Evolutionary conservation across 35 echinoderm and acorn worm genomes (phyloP).

Genomic region (Heliocidaris tuberculata): DNA sequence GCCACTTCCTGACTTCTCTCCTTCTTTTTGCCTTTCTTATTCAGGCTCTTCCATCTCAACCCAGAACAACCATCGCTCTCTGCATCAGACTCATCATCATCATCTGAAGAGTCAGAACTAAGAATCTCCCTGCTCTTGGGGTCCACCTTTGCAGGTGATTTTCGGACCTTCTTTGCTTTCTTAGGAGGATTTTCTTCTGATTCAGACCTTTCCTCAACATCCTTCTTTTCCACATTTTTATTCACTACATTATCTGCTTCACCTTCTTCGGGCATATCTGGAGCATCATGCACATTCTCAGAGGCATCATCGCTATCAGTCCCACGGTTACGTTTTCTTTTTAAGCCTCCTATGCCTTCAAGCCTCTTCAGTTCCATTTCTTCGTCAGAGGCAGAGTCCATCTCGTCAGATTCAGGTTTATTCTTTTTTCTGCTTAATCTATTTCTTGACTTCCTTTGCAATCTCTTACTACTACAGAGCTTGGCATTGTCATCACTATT

Average conservation of each 20-base stretch:
- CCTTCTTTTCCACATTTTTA: neutral
- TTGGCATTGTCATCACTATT: constrained; percentile 23
- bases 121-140: constrained; percentile 28
- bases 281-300: neutral
- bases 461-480: neutral
- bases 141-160: constrained; percentile 15
- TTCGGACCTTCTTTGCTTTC: constrained; percentile 39
- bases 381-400: neutral
- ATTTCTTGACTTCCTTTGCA: neutral
- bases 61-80: neutral
- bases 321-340: constrained; percentile 16
- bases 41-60: constrained; percentile 31
- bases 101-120: constrained; percentile 49
- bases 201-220: neutral
- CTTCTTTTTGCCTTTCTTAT: constrained; percentile 54
- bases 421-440: constrained; percentile 39
- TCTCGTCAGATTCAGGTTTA: constrained; percentile 2
- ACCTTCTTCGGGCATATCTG: constrained; percentile 14
- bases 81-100: constrained; percentile 51
- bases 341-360: neutral
- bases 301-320: neutral
- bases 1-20: constrained; percentile 60
- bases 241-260: neutral
- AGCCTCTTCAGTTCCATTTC: constrained; percentile 27
- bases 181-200: neutral